Evolutionary conservation across 2,797 vertebrate genomes (phyloP), one percentile per base, ranked within the genome.

Genomic region (Tadarida brasiliensis): DNA sequence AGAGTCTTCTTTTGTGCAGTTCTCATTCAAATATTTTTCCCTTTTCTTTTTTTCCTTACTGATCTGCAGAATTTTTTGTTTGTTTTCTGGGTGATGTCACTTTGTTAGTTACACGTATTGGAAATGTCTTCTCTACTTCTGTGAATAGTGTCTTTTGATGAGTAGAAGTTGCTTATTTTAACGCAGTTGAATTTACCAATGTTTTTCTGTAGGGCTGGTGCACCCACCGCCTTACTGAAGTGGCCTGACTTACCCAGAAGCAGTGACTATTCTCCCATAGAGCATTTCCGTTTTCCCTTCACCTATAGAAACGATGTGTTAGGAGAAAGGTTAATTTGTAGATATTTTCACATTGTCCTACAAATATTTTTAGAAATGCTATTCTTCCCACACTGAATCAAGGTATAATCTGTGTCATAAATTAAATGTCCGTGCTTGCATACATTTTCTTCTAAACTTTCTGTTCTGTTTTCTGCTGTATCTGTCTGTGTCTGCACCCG

Each of bases 331-430:
- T 54, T 51, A 24, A 30, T 73, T 61, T 83, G 16, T 71, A 47
- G 54, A 20, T 14, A 6, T 57, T 78, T 95, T 83, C 10, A 2
- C 56, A 68, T 71, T 65, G 49, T 67, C 28, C 28, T 80, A 12
- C 71, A 63, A 33, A 11, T 83, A 74, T 28, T 91, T 91, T 95
- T 61, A 70, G 51, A 56, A 91, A 76, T n/a, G 47, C 14, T 11
- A 15, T 76, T 54, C 19, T 76, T 91, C 70, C 51, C 68, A 51
- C 26, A 33, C 30, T 20, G 59, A 61, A 56, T 54, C 9, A 10
- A 51, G 35, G 14, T 82, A 20, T 24, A n/a, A 30, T 20, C 49
- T 83, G 22, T 44, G 14, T 81, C 33, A 39, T 33, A 59, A 76
- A 24, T n/a, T 51, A 63, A 44, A 9, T 8, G 59, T 82, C 68